These are phyloP conservation scores for Neostethus bicornis DNA, from an alignment of 2,797 vertebrate genomes.

Conservation along the genomic window DNA sequence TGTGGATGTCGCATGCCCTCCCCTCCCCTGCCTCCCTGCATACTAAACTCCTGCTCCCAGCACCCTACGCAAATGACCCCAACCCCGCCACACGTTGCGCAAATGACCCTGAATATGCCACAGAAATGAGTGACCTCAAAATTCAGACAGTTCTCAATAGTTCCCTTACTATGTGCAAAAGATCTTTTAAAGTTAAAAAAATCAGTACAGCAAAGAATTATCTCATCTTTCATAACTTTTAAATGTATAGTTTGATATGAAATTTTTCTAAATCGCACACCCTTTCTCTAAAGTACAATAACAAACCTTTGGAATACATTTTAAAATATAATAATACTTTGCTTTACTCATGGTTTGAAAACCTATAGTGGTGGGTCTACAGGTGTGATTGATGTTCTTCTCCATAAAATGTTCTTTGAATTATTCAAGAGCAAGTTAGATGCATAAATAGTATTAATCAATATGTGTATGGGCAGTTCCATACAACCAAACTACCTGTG, in stretches of 20 bases:
- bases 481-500: constrained; percentile 54
- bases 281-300: constrained; percentile 20
- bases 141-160: constrained; percentile 40
- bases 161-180: constrained; percentile 5
- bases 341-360: constrained; percentile 25
- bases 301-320: constrained; percentile 23
- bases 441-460: constrained; percentile 79
- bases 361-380: constrained; percentile 28
- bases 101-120: constrained; percentile 77
- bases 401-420: constrained; percentile 75
- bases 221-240: constrained; percentile 3
- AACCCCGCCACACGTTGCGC: constrained; percentile 47
- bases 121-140: constrained; percentile 59
- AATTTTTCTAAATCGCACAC: neutral
- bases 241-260: neutral
- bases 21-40: constrained; percentile 68
- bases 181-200: constrained; percentile 22
- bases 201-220: neutral
- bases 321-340: constrained; percentile 11
- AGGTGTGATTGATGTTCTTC: constrained; percentile 70
- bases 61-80: constrained; percentile 70
- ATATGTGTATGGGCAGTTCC: constrained; percentile 68
- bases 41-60: constrained; percentile 73
- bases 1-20: constrained; percentile 78
- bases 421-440: constrained; percentile 78